Percentiles rank a stretch among this genome's conserved stretches.
phyloP scores from a whole-genome alignment of 1,140 invertebrate genomes.

The Samia ricini region DNA sequence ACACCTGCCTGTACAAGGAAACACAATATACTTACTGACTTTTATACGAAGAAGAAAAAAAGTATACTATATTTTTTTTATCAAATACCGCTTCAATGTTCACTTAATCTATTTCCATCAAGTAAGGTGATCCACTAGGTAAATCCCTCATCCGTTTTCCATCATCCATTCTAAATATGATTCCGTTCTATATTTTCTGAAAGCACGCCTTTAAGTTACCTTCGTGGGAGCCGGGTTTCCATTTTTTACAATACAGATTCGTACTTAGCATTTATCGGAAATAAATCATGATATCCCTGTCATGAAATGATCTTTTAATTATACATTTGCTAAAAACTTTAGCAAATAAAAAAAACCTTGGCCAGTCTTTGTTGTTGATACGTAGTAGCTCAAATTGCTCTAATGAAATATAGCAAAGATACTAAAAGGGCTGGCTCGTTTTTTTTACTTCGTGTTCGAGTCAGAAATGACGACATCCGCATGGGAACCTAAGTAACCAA shows the following conservation, averaged over 20 bases:
- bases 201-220: not conserved
- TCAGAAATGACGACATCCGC: too few species aligned
- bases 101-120: not conserved
- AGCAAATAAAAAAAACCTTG: too few species aligned
- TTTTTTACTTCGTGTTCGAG: too few species aligned
- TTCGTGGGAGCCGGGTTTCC: not conserved
- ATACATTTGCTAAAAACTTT: too few species aligned
- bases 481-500: too few species aligned
- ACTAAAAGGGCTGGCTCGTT: too few species aligned
- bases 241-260: not conserved
- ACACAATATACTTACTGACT: not conserved
- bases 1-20: not conserved
- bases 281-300: too few species aligned
- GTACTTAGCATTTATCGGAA: not conserved
- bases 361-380: too few species aligned
- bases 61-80: not conserved
- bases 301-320: too few species aligned
- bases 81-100: not conserved
- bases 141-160: constrained; percentile 1
- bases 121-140: not conserved
- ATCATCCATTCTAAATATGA: not conserved
- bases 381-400: too few species aligned
- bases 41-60: not conserved
- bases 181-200: not conserved
- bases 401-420: too few species aligned